phyloP scores from a whole-genome alignment of 2,888 invertebrate genomes.

The Acrobasis consociella region DNA sequence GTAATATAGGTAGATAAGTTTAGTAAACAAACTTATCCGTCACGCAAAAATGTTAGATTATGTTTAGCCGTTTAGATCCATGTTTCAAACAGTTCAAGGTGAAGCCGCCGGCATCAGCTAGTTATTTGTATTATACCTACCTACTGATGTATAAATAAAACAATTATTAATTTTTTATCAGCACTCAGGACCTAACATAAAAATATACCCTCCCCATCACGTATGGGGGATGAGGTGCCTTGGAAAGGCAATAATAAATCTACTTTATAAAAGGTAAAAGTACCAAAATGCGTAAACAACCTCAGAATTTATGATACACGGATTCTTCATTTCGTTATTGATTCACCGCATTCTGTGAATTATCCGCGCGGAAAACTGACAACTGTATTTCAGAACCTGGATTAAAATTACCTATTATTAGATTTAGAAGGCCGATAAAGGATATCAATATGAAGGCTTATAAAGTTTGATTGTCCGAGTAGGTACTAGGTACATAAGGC shows the following conservation, averaged over 20 bases:
- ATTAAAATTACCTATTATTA: neutral
- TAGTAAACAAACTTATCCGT: too few relatives aligned
- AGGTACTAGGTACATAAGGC: neutral
- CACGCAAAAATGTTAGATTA: too few relatives aligned
- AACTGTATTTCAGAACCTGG: too few relatives aligned
- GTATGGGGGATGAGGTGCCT: neutral
- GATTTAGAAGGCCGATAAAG: neutral
- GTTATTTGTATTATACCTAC: too few relatives aligned
- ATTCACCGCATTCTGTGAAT: too few relatives aligned
- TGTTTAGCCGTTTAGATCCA: too few relatives aligned
- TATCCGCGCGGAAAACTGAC: too few relatives aligned
- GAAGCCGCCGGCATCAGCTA: too few relatives aligned
- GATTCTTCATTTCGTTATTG: neutral
- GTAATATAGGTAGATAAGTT: too few relatives aligned
- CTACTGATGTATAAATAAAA: too few relatives aligned
- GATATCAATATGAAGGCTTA: neutral
- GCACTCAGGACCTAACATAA: neutral
- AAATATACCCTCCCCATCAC: neutral
- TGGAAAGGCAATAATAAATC: neutral
- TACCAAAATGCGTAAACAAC: constrained; percentile 6
- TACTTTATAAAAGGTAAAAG: neutral
- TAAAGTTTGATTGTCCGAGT: neutral
- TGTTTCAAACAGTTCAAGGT: too few relatives aligned
- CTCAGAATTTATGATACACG: neutral
- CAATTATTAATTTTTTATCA: too few relatives aligned